A percentile compares a stretch with the other conserved stretches of the same genome.
Conservation (phyloP, 1,140 invertebrate genomes). For the Cherax destructor region DNA sequence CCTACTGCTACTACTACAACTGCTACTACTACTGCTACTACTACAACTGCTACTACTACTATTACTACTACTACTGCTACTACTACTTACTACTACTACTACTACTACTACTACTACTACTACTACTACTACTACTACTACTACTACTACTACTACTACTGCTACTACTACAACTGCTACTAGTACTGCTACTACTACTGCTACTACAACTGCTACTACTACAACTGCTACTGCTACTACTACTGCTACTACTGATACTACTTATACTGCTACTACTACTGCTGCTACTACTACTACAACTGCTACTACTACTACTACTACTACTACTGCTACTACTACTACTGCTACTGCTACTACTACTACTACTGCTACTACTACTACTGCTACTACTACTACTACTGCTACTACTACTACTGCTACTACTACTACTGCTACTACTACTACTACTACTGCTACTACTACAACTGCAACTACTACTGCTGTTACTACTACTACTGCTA, state of each 20-base stretch:
- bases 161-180: too few species aligned
- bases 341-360: not conserved
- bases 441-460: not conserved
- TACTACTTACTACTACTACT: not conserved
- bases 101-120: not conserved
- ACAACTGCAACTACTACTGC: too few species aligned
- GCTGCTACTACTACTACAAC: not conserved
- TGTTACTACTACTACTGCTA: too few species aligned
- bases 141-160: not conserved
- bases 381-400: not conserved
- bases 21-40: too few species aligned
- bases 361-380: not conserved
- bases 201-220: not conserved
- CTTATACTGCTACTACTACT: not conserved
- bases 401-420: not conserved
- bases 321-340: not conserved
- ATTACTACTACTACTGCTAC: not conserved
- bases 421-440: not conserved
- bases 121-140: not conserved
- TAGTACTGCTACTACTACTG: too few species aligned
- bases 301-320: too few species aligned
- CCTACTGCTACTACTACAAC: too few species aligned
- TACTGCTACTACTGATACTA: not conserved
- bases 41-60: not conserved
- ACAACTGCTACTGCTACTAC: not conserved